These are phyloP conservation scores for Mohoua ochrocephala DNA, from an alignment of 2,113 vertebrate genomes.

Conservation along the genomic window DNA sequence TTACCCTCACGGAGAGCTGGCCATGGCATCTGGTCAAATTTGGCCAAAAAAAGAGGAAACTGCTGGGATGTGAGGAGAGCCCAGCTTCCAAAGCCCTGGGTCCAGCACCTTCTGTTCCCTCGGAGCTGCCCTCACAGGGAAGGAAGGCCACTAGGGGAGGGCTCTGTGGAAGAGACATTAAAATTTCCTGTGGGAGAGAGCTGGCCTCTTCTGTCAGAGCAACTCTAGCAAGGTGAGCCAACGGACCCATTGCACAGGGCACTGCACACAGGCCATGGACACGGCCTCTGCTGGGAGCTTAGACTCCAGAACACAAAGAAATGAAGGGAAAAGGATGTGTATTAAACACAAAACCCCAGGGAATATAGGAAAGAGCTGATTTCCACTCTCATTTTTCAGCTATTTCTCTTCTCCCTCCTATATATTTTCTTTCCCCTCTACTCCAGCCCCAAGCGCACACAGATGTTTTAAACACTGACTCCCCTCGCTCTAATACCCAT, in stretches of 20 bases:
- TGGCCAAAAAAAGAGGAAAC: not conserved
- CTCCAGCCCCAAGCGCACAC: not conserved
- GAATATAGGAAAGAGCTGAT: not conserved
- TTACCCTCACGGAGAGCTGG: not conserved
- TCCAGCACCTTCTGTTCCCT: not conserved
- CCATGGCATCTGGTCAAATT: not conserved
- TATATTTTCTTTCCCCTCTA: not conserved
- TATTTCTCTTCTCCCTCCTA: not conserved
- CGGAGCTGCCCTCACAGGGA: not conserved
- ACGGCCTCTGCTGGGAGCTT: not conserved
- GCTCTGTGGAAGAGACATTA: not conserved
- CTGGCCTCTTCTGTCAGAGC: not conserved
- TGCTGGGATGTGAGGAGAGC: not conserved
- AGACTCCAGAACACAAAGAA: not conserved
- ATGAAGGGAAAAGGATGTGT: not conserved
- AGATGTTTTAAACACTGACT: not conserved
- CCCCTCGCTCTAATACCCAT: not conserved
- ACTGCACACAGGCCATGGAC: not conserved
- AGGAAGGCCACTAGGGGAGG: not conserved
- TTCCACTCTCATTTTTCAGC: not conserved
- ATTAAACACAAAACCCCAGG: not conserved
- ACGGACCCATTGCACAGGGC: rapidly evolving
- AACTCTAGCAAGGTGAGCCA: not conserved
- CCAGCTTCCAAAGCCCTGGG: not conserved
- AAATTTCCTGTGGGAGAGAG: rapidly evolving